Conservation (phyloP, 1,140 invertebrate genomes). For the Caenorhabditis remanei region DNA sequence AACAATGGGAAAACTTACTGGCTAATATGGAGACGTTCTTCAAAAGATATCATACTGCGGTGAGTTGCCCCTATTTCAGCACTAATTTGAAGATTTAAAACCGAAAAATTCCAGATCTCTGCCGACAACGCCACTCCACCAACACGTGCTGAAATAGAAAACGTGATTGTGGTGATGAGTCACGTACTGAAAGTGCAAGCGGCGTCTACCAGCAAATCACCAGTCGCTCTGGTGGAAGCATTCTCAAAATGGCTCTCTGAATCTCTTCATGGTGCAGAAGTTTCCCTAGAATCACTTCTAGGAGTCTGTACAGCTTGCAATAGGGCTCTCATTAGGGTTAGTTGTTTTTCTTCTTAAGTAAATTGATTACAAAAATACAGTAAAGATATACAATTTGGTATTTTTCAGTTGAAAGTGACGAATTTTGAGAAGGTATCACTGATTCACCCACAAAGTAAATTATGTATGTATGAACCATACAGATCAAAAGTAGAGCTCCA, state of each 20-base stretch:
- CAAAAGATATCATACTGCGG: conserved; percentile 80
- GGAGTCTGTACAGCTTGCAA: conserved; percentile 92
- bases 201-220: conserved; percentile 79
- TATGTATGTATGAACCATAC: too few species aligned
- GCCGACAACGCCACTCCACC: conserved; percentile 61
- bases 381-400: too few species aligned
- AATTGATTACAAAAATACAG: too few species aligned
- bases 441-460: too few species aligned
- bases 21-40: conserved; percentile 88
- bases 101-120: conserved; percentile 80
- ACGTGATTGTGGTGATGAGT: conserved; percentile 87
- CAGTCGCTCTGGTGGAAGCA: conserved; percentile 85
- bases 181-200: conserved; percentile 86
- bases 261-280: conserved; percentile 88
- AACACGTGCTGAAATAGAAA: conserved; percentile 78
- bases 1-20: conserved; percentile 85
- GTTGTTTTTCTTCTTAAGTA: conserved; percentile 58
- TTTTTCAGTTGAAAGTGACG: too few species aligned
- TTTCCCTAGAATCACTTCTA: conserved; percentile 87
- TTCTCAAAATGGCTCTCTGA: conserved; percentile 94
- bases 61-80: conserved; percentile 74
- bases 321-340: conserved; percentile 86
- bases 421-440: too few species aligned
- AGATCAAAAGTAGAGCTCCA: too few species aligned
- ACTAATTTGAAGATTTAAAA: too few species aligned